Base-by-base conservation (phyloP, 1,140 invertebrate genomes). In the Drosophila baimaii region DNA sequence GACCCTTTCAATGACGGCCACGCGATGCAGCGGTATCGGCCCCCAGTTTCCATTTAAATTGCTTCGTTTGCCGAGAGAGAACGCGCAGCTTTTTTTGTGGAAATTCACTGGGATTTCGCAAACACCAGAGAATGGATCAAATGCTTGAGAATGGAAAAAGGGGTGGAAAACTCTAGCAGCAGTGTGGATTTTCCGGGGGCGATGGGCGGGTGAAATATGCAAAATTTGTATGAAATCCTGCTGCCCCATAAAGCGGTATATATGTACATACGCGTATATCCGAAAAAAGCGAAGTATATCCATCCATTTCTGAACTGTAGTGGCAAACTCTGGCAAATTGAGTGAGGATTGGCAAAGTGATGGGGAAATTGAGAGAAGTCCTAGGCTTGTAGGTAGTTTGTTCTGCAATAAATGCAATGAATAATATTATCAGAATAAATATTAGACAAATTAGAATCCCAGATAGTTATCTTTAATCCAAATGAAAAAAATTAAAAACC, bases 161-260 rank as follows among this genome's bases (percentile, higher is more conserved):
- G 29, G 8, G 6, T 33, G 46, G 13, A 44, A 44, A 33, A 47
- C 21, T 31, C 12, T 25, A 31, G 31, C 13, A 44, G 41, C 39
- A 44, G 21, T 25, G 23, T 2, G 5, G 9, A 17, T 27, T 63
- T 56, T 23, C 49, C 12, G 39, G 13, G 21, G 31, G 6, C 17
- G 19, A 37, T 21, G 5, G 54, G 21, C n/a, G 8, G 12, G 13
- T 39, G 25, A 19, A 55, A 51, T 57, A 49, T 79, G 56, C 56
- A 21, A 55, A 44, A 80, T 66, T 54, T 58, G 37, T 52, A 63
- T 75, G 70, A 77, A 75, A 64, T 65, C 70, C 66, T 43, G 47
- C n/a, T 44, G 54, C 33, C 49, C 19, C 35, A 15, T 21, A 23
- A 56, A 56, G 49, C 47, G 3, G 27, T n/a, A n/a, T n/a, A n/a